These are phyloP conservation scores for Phalanger gymnotis DNA, from an alignment of 2,797 vertebrate genomes.

Conservation along the genomic window DNA sequence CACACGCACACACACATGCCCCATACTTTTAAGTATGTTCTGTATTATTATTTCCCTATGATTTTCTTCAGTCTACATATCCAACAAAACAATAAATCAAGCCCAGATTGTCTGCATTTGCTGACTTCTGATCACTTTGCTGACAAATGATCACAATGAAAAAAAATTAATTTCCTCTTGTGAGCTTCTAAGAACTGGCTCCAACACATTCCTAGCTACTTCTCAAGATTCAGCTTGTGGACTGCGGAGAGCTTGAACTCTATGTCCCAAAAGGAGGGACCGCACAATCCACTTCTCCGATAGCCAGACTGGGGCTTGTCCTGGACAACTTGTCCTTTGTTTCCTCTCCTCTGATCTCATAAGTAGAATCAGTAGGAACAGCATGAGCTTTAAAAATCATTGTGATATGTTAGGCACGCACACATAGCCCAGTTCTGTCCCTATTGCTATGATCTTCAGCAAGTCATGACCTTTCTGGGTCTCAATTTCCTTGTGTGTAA, in stretches of 20 bases:
- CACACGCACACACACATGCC: background rate
- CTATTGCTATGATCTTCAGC: background rate
- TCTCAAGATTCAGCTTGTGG: background rate
- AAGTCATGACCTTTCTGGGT: background rate
- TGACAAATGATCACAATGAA: background rate
- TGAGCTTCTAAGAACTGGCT: background rate
- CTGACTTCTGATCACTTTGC: background rate
- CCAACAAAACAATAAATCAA: background rate
- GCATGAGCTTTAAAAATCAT: background rate
- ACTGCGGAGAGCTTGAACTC: background rate
- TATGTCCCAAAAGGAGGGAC: background rate
- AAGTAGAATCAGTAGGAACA: background rate
- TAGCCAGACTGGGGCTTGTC: background rate
- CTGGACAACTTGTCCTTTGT: background rate
- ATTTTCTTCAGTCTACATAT: background rate
- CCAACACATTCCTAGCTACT: background rate
- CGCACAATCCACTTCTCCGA: background rate
- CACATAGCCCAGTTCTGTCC: background rate
- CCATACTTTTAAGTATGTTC: background rate
- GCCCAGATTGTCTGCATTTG: background rate
- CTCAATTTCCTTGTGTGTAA: background rate
- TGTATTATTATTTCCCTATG: background rate
- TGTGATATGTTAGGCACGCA: background rate
- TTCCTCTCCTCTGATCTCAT: background rate
- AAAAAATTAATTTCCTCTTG: background rate